Evolutionary conservation across 2,888 invertebrate genomes (phyloP), one percentile per base, ranked within the genome.

Genomic region (Pediacus dermestoides): DNA sequence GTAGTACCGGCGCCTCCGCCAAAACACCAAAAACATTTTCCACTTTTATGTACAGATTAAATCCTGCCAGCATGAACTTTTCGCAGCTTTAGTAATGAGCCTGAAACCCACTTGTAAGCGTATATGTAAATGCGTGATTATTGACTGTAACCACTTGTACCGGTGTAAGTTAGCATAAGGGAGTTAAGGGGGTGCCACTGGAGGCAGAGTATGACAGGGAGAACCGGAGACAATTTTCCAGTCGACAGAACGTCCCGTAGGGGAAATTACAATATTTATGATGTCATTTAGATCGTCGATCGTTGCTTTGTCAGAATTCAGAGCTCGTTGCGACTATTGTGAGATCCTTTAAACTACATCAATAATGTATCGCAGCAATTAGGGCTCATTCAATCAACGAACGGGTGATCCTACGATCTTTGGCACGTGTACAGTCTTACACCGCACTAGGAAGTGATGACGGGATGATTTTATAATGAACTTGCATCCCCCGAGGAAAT

Each of bases 191-290:
- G 28, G 16, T 16, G 27, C 31, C 23, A 6, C 11, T 9, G 15
- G 25, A n/a, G 21, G 11, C 12, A 33, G 40, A 36, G 39, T 32
- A 33, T 33, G 30, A 28, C 31, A 30, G 48, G 44, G 46, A 44
- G 44, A 51, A 47, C 47, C 51, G 48, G 48, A 50, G 57, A 59
- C 55, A 55, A 60, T 60, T 60, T 59, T 61, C 58, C 61, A 52
- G 59, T 51, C 44, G 55, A 43, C 40, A 39, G 49, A 46, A 39
- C 51, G 48, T 52, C 56, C 53, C 55, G 50, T 49, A 48, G 57
- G 53, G 56, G 53, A 62, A 64, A 65, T 65, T 65, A 65, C 63
- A 65, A 65, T 65, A 65, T 65, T 65, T 65, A 65, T 63, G 62
- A 64, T 64, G 64, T 65, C 63, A 63, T 64, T 65, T 64, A 55